Evolutionary conservation across 2,797 vertebrate species (phyloP).

Genomic region (Coendou prehensilis): DNA sequence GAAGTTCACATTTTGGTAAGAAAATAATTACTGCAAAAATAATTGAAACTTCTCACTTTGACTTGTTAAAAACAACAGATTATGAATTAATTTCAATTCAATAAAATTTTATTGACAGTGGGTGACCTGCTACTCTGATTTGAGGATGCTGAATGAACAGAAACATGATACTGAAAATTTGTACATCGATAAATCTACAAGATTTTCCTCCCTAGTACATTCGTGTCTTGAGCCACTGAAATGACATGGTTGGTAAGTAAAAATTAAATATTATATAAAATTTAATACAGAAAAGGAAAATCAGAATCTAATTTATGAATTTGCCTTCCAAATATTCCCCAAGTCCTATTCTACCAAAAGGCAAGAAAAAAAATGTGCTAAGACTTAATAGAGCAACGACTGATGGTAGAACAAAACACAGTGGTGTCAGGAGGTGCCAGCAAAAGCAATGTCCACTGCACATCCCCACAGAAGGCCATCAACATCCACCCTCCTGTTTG

Average conservation of each 20-base stretch:
- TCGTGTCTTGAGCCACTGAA: background rate
- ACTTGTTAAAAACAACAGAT: background rate
- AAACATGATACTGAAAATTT: background rate
- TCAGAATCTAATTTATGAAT: background rate
- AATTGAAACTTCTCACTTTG: background rate
- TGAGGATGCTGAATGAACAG: background rate
- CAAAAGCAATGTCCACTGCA: too few relatives aligned
- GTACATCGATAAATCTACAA: background rate
- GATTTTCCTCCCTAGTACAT: background rate
- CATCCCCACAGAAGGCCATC: background rate
- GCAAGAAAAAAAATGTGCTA: background rate
- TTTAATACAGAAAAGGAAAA: background rate
- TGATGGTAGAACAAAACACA: background rate
- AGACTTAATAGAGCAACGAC: background rate
- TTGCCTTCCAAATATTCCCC: background rate
- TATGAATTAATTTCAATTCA: slow-evolving; percentile 20
- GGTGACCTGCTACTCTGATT: background rate
- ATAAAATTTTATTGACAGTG: background rate
- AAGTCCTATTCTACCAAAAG: background rate
- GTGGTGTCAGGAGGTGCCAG: too few relatives aligned
- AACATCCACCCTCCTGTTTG: rapidly evolving
- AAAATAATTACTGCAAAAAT: background rate
- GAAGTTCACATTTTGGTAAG: slow-evolving; percentile 19
- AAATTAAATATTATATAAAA: slow-evolving; percentile 10
- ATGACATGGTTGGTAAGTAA: background rate